Evolutionary conservation across 2,888 invertebrate species (phyloP), one percentile per base, ranked within the genome.

Genomic region (Lasiommata megera): DNA sequence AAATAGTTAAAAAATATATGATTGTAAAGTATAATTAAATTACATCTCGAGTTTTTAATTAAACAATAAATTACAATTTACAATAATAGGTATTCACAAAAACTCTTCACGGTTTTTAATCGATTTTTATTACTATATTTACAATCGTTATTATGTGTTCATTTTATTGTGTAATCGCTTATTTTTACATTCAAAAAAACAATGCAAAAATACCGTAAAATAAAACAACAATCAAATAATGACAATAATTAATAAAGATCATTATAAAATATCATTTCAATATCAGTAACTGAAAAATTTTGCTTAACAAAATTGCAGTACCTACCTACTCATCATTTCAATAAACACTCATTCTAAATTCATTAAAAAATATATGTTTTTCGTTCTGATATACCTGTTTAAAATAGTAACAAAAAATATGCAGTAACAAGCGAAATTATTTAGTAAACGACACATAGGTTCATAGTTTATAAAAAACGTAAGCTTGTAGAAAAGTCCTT

Each of bases 261-360:
- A 11, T 41, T 6, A 41, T 18, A 44, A 44, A 44, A 11, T 14
- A 14, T 34, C 17, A 14, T 34, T 34, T 17, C 8, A 47, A 48
- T 36, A 48, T 36, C 47, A 48, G 17, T 36, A 48, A 56, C 55
- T 50, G 14, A 16, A 23, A 56, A 59, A 59, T 53, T 61, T 59
- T 46, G 38, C 29, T 43, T 3, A 40, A 54, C 44, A 59, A 61
- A 61, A 61, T 46, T 44, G 48, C 36, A 51, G 61, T 41, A 61
- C n/a, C n/a, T n/a, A n/a, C n/a, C n/a, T n/a, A n/a, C n/a, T n/a
- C n/a, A n/a, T n/a, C 18, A 58, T 58, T 52, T 18, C n/a, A 29
- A 46, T 50, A 18, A 14, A 8, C 16, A 36, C 36, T 17, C 17
- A 41, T 53, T 8, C 34, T 44, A 54, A 23, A 23, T 23, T 3